Evolutionary conservation across 2,888 invertebrate genomes (phyloP).

Genomic region (Meteorus colon): DNA sequence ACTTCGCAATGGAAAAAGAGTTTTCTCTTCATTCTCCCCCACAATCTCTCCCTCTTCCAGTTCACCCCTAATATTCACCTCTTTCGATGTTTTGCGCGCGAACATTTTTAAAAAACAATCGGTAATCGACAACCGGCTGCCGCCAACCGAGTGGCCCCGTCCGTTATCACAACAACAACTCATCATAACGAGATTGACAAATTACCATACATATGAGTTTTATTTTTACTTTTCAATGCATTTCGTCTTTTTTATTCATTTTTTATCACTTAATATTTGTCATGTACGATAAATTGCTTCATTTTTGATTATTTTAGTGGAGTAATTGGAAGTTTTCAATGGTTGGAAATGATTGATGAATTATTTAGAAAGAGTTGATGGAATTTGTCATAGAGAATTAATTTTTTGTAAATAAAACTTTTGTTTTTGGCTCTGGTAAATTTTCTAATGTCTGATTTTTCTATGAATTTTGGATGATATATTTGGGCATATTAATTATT

Average conservation of each 20-base stretch:
- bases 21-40: background rate
- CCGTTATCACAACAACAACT: slow-evolving; percentile 39
- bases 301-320: too few species aligned
- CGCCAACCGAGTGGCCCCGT: slow-evolving; percentile 59
- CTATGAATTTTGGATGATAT: too few species aligned
- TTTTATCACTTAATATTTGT: background rate
- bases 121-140: slow-evolving; percentile 66
- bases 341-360: too few species aligned
- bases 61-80: background rate
- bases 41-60: slow-evolving; percentile 1
- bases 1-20: background rate
- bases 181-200: slow-evolving; percentile 52
- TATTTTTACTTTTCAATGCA: slow-evolving; percentile 29
- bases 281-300: background rate
- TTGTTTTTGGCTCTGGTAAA: too few species aligned
- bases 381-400: too few species aligned
- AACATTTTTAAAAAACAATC: slow-evolving; percentile 60
- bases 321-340: too few species aligned
- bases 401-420: too few species aligned
- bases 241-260: slow-evolving; percentile 7
- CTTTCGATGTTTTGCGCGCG: slow-evolving; percentile 21
- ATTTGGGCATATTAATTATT: too few species aligned
- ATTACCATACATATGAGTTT: slow-evolving; percentile 54
- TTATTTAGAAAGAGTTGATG: too few species aligned
- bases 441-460: too few species aligned